Evolutionary conservation across 2,113 vertebrate species (phyloP), one percentile per base, ranked within the genome.

Genomic region (Calyptomena viridis): DNA sequence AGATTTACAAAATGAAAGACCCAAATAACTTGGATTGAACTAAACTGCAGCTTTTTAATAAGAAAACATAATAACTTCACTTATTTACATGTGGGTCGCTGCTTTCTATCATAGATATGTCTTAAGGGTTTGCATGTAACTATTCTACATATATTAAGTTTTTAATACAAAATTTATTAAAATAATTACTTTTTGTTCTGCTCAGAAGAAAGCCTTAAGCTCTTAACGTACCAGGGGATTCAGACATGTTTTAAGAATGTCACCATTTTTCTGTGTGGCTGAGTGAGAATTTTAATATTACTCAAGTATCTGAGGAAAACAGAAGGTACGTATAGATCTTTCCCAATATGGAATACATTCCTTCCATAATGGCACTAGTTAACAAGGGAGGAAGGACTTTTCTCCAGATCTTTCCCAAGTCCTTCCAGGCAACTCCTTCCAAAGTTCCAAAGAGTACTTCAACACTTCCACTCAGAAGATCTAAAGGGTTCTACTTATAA

Each of bases 401-500:
- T 90, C 44, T 55, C 15, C n/a, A 60, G 33, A 55, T 83, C 27
- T 94, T 94, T 87, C 52, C 88, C 20, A 58, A 53, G 33, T 88
- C 46, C 44, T 91, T 89, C 35, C 42, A 56, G 44, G 27, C 30
- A 82, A 56, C 49, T 76, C 4, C 22, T 85, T 80, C 39, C 47
- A 89, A 81, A 84, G 19, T 72, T 55, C 55, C 67, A 30, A 56
- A 79, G 33, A 89, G 76, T 75, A 35, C 21, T 89, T 66, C 50
- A 62, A 33, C 27, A 40, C 14, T 69, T 69, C 35, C 11, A 35
- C 53, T 83, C 64, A 71, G 76, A 92, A 92, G 67, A 67, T 66
- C 53, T 90, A 80, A 55, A 55, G 31, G 9, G 37, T 90, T 93
- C 79, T 92, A 86, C 93, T 95, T 94, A 78, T 40, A 90, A 50